Evolutionary conservation across 2,797 vertebrate species (phyloP), one percentile per base, ranked within the genome.

Genomic region (Pelochelys cantorii): DNA sequence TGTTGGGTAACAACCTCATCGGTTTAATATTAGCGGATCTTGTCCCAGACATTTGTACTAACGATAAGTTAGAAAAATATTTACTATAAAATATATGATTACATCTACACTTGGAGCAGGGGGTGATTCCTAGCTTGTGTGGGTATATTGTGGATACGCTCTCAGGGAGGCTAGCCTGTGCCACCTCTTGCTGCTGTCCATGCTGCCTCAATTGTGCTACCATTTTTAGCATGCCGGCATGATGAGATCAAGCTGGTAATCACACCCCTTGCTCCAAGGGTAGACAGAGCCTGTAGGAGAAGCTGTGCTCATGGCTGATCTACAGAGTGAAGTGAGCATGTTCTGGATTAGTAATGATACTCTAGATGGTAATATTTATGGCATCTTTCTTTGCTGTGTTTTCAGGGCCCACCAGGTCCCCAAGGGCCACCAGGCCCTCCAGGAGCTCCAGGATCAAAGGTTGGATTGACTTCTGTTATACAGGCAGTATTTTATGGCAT

Each of bases 351-450:
- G 52, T 54, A 77, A 54, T 3, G 22, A 34, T 54, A 12, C 3
- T 37, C 15, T 52, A 75, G 81, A 37, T 53, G 42, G 53, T 27
- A 20, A 14, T 37, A 29, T 79, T 92, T 52, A 81, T 17, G 10
- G 59, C 17, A 2, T 0, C 10, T 92, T 93, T 34, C 7, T 94
- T 96, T 96, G 55, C 55, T 95, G 86, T 85, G 1, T 93, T 96
- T 68, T 96, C 95, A 99, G 98, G 99, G 99, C 79, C 98, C 98
- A 18, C 98, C 98, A 2, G 99, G 99, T 80, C 99, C 98, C 74
- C 99, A 98, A 59, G 99, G 99, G 75, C 98, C 98, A 13, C 98
- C 98, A 0, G 99, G 99, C 1, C 97, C 97, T 74, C 96, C 97
- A 57, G 99, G 99, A 2, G 97, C 97, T 87, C 97, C 98, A 85